Percentiles rank a stretch among this genome's conserved stretches.
Conservation (phyloP, 2,888 invertebrate species). For the Chrysina gloriosa region DNA sequence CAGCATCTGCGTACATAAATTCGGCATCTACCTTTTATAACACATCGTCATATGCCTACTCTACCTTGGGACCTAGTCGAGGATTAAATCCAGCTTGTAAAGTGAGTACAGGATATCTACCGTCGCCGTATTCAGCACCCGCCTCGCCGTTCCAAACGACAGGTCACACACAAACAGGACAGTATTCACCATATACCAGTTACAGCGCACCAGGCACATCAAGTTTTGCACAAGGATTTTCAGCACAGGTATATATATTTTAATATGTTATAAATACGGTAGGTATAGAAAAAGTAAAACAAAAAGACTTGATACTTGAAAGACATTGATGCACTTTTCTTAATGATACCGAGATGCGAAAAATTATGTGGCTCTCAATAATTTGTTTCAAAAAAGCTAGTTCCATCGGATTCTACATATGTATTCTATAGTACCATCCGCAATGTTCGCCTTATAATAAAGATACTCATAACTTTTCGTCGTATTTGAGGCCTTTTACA, state of each 20-base stretch:
- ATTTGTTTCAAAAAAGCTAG: too few relatives aligned
- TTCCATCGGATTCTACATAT: too few relatives aligned
- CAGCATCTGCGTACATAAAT: conserved; percentile 60
- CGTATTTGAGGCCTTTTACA: too few relatives aligned
- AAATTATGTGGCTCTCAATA: too few relatives aligned
- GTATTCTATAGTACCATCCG: too few relatives aligned
- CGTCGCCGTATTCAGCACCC: conserved; percentile 61
- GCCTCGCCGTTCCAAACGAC: conserved; percentile 64
- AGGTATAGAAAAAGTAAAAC: neutral
- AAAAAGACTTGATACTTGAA: too few relatives aligned
- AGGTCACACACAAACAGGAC: conserved; percentile 65
- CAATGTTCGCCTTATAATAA: too few relatives aligned
- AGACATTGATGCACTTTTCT: too few relatives aligned
- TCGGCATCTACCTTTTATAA: conserved; percentile 61
- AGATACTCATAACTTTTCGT: too few relatives aligned
- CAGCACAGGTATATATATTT: conserved; percentile 68
- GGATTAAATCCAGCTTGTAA: conserved; percentile 69
- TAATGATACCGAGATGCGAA: too few relatives aligned
- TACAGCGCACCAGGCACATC: conserved; percentile 67
- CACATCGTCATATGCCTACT: conserved; percentile 63
- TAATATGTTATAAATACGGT: neutral
- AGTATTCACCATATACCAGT: conserved; percentile 66
- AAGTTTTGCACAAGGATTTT: conserved; percentile 67
- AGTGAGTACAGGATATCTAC: conserved; percentile 68
- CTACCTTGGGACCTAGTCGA: conserved; percentile 63